Base-by-base conservation (phyloP, 92 coral and sea anemone species). In the Umimayanthus chanpuru region DNA sequence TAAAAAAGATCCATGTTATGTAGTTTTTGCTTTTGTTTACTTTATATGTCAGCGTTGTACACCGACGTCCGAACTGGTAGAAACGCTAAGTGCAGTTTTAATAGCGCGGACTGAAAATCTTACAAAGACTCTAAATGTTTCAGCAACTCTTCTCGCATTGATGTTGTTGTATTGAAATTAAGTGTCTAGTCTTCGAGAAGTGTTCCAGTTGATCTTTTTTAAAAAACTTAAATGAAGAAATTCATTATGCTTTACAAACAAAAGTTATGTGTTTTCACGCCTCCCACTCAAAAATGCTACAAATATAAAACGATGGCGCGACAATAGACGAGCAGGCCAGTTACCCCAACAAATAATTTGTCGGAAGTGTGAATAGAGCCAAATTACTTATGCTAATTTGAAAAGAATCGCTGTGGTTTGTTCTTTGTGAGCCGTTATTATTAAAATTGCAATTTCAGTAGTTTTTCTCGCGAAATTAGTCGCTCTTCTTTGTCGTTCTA, bases 381-480 rank as follows among this genome's bases (percentile, higher is more conserved):
- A 83, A 41, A 83, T 83, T 83, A 83, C 50, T 70, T 83, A 83
- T 83, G 87, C 87, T 83, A 83, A 83, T 83, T 83, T 36, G 78
- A 44, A 40, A n/a, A 83, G 53, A 83, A 83, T 67, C 87, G 40
- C 87, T 41, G 87, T 70, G 58, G 36, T 73, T 70, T 66, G 55
- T 40, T 36, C 86, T 66, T 82, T 83, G 87, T 83, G 44, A 26
- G 65, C 26, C 47, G 78, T 70, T 70, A 83, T 83, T 71, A 83
- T 83, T 83, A 83, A 83, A 83, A 82, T n/a, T 41, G 75, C 7
- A 83, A 83, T 83, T 71, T 70, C 66, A 44, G 66, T 68, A 83
- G 68, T 18, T 47, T 83, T 83, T 83, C 77, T 83, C 58, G 87
- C 87, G n/a, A 83, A 43, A 43, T 15, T 25, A 40, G 7, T 36